Base-by-base conservation (phyloP, 2,797 vertebrate species). In the Lithobates pipiens region DNA sequence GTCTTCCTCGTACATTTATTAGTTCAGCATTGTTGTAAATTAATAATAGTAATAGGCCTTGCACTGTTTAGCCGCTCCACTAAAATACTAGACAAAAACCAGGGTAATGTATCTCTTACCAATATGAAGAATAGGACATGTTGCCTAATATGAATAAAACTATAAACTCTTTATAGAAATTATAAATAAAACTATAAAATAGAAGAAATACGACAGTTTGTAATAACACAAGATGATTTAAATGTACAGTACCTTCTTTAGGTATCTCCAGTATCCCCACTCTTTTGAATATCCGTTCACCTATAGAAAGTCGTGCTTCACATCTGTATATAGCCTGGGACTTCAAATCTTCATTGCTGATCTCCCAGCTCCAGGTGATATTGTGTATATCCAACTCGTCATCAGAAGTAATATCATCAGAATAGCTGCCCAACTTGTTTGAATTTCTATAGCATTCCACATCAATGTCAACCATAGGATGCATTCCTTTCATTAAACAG, bases 391-490 rank as follows among this genome's bases (percentile, higher is more conserved):
- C 0, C 5, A 86, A 89, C 15, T 92, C 88, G 0, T 85, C 87
- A 0, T 83, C 81, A 1, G 82, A 89, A 0, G 0, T 36, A 5
- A n/a, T 1, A 0, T 0, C 23, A 0, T 91, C 76, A 0, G 5
- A 32, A 0, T 5, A 1, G 0, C 34, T 25, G 32, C 44, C 18
- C 88, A 93, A 61, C 0, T 0, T 67, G 23, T 23, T 44, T 0
- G 68, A 69, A 0, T 90, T 92, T 18, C 32, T n/a, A 68, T 91
- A 90, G 90, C 94, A 92, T 50, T 82, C 69, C 46, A 95, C 80
- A 0, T 0, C 21, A 10, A 94, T 6, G 1, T 3, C 3, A 0
- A 0, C 0, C 0, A 0, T 0, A 0, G 91, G 93, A 0, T 88
- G 90, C 3, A 93, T 18, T 0, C 9, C 39, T 2, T 0, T 67